These are phyloP conservation scores for Solenopsis fugax DNA, from an alignment of 1,140 invertebrate species.

Conservation along the genomic window DNA sequence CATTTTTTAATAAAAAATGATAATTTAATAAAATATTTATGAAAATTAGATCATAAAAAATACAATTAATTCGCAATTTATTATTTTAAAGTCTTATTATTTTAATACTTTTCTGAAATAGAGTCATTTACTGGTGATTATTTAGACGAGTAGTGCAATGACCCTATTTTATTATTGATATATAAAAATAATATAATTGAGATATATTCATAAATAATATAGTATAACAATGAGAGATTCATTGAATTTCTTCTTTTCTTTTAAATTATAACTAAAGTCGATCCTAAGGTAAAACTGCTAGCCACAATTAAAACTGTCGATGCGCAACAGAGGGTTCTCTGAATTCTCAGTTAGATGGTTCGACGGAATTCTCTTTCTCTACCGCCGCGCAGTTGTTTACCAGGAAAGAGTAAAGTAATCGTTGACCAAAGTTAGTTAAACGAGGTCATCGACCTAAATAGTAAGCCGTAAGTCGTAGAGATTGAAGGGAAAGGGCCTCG, in stretches of 20 bases:
- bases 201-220: neutral
- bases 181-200: neutral
- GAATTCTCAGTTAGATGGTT: constrained; percentile 12
- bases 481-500: constrained; percentile 13
- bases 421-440: constrained; percentile 35
- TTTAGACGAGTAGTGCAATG: too few species aligned
- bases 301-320: neutral
- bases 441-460: constrained; percentile 42
- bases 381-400: neutral
- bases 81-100: too few species aligned
- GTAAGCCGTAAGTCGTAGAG: neutral
- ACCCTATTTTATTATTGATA: too few species aligned
- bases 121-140: too few species aligned
- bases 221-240: neutral
- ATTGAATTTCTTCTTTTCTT: neutral
- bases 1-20: too few species aligned
- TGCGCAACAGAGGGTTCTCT: constrained; percentile 7
- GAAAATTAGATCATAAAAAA: too few species aligned
- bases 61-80: too few species aligned
- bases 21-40: too few species aligned
- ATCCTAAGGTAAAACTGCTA: neutral
- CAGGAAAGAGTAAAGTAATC: constrained; percentile 20
- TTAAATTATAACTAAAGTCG: neutral
- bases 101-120: too few species aligned
- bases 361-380: neutral